Conservation (phyloP, 2,113 vertebrate species). For the Brevimyrus niger region DNA sequence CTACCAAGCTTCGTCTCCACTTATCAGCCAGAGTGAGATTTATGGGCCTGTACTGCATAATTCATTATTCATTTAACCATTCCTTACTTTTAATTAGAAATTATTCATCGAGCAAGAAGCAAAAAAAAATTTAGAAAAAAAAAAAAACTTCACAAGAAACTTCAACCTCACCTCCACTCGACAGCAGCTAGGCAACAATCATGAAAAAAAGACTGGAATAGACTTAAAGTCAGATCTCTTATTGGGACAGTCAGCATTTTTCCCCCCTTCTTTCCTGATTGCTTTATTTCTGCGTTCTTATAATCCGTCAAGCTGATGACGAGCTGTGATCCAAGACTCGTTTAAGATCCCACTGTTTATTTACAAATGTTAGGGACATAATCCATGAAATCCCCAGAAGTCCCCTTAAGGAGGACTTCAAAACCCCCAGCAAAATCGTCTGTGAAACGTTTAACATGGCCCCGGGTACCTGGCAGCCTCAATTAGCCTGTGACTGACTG, state of each 20-base stretch:
- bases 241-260: conserved; percentile 26
- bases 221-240: neutral
- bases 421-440: conserved; percentile 47
- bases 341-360: conserved; percentile 57
- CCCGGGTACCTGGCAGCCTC: neutral
- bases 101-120: neutral
- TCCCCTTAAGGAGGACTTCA: conserved; percentile 57
- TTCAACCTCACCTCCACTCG: neutral
- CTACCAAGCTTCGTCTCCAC: neutral
- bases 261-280: conserved; percentile 27
- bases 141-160: neutral
- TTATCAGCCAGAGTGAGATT: neutral
- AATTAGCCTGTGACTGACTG: neutral
- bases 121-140: no score
- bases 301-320: conserved; percentile 49
- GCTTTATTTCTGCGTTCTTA: conserved; percentile 33
- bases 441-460: neutral
- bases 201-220: neutral
- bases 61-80: neutral
- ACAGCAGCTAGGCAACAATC: neutral
- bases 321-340: conserved; percentile 49
- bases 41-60: neutral
- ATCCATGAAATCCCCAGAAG: conserved; percentile 56
- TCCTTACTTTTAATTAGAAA: neutral
- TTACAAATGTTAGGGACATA: conserved; percentile 54